Conservation (phyloP, 2,797 vertebrate genomes). For the Semaprochilodus insignis region DNA sequence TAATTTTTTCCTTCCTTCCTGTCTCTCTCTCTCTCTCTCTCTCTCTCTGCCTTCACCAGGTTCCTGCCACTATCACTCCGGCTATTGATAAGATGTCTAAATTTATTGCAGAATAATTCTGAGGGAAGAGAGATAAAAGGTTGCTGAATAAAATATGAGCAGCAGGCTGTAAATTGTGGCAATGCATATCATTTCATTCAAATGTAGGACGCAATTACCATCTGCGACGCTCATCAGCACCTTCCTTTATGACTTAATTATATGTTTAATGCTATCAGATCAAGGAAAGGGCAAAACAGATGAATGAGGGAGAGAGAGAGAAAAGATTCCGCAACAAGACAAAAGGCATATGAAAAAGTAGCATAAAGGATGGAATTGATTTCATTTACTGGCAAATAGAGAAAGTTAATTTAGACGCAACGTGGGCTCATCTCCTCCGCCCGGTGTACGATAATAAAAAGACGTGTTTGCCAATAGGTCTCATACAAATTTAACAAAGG, state of each 20-base stretch:
- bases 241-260: constrained; percentile 99
- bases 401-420: constrained; percentile 99
- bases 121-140: constrained; percentile 99
- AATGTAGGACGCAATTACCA: constrained; percentile 99
- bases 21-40: constrained; percentile 11
- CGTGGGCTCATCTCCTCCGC: constrained; percentile 92
- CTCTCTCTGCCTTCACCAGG: constrained; percentile 63
- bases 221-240: constrained; percentile 99
- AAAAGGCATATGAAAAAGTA: constrained; percentile 99
- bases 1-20: constrained; percentile 13
- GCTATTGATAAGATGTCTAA: constrained; percentile 99
- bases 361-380: constrained; percentile 98
- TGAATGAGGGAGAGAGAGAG: constrained; percentile 99
- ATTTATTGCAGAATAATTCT: constrained; percentile 99
- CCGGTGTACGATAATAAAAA: constrained; percentile 94
- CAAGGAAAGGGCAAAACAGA: constrained; percentile 99
- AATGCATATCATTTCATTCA: constrained; percentile 99
- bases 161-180: constrained; percentile 99
- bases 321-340: constrained; percentile 99
- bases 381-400: constrained; percentile 97
- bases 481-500: constrained; percentile 96
- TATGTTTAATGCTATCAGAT: constrained; percentile 99
- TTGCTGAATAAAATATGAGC: constrained; percentile 99
- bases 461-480: constrained; percentile 94
- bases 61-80: constrained; percentile 93